Conservation (phyloP, 2,888 invertebrate species). For the Latheticus oryzae region DNA sequence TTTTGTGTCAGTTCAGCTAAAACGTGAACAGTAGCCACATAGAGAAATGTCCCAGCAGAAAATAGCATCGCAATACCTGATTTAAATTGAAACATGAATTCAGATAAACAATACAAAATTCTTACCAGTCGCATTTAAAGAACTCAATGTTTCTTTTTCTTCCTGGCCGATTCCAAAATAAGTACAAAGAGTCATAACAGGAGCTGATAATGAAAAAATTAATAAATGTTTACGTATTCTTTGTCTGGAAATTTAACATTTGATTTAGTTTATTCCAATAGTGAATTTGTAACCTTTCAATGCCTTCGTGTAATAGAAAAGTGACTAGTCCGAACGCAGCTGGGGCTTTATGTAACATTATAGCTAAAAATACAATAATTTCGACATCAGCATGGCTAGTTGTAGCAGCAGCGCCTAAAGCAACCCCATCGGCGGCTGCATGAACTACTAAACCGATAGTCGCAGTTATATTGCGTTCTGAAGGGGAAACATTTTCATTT, state of each 20-base stretch:
- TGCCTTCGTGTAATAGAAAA: constrained; percentile 94
- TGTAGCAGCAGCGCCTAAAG: constrained; percentile 97
- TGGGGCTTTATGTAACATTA: constrained; percentile 99
- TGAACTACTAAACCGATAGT: constrained; percentile 98
- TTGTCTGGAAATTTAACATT: constrained; percentile 65
- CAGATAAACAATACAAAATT: no score
- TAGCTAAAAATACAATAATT: constrained; percentile 96
- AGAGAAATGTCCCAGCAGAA: constrained; percentile 98
- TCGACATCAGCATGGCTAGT: constrained; percentile 97
- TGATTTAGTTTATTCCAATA: no score
- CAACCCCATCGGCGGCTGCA: constrained; percentile 98
- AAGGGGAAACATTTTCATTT: constrained; percentile 71
- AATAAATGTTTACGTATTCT: constrained; percentile 89
- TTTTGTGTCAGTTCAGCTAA: constrained; percentile 89
- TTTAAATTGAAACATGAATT: constrained; percentile 7
- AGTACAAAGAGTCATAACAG: constrained; percentile 88
- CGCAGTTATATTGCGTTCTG: constrained; percentile 87
- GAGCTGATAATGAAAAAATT: constrained; percentile 94
- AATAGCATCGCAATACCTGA: constrained; percentile 94
- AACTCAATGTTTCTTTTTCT: constrained; percentile 89
- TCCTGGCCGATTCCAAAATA: constrained; percentile 95
- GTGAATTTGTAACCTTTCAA: constrained; percentile 84
- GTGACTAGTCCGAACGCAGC: constrained; percentile 98
- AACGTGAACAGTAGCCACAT: constrained; percentile 98
- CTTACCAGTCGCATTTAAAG: constrained; percentile 89